Conservation (phyloP, 2,113 vertebrate species). For the Macaca nemestrina region DNA sequence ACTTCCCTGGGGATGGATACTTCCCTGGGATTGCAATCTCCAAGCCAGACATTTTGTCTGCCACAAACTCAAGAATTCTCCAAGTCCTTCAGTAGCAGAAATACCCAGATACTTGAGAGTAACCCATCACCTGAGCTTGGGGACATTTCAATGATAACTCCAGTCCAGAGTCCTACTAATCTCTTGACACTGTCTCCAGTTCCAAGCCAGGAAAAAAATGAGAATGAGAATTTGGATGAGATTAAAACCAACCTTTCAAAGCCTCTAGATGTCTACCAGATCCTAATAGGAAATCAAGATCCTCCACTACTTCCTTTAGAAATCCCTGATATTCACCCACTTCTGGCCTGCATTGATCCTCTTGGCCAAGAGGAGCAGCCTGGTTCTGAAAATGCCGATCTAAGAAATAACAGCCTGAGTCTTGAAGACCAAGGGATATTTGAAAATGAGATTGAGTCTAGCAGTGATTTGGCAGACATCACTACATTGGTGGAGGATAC, state of each 20-base stretch:
- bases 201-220: not conserved
- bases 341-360: conserved; percentile 12
- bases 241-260: not conserved
- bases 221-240: not conserved
- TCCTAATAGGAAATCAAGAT: not conserved
- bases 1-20: not conserved
- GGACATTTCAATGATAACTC: not conserved
- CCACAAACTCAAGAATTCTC: not conserved
- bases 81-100: not conserved
- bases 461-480: not conserved
- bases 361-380: not conserved
- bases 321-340: conserved; percentile 14
- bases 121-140: not conserved
- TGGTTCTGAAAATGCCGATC: not conserved
- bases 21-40: not conserved
- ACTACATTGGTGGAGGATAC: not conserved
- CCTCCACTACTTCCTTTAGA: not conserved
- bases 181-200: not conserved
- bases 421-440: not conserved
- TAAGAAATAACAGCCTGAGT: not conserved
- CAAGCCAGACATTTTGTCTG: conserved; percentile 4
- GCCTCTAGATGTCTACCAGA: not conserved
- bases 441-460: not conserved
- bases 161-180: not conserved
- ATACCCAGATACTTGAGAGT: not conserved